These are phyloP conservation scores for Drosophila seclusa DNA, from an alignment of 2,888 invertebrate species.

Conservation along the genomic window DNA sequence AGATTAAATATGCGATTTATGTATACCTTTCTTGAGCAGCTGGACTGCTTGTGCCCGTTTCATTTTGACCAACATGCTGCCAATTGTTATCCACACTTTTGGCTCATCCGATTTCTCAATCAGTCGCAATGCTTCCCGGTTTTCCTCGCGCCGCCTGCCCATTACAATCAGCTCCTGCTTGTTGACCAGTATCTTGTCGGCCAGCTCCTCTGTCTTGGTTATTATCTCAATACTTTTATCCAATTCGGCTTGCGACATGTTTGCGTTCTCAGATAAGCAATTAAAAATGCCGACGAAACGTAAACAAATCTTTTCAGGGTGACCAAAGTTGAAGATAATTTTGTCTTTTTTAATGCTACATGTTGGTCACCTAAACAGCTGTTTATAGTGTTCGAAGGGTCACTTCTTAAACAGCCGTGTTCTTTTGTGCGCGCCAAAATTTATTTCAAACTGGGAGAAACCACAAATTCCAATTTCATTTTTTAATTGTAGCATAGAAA, in stretches of 20 bases:
- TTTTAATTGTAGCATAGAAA: not conserved
- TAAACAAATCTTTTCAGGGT: slow-evolving; percentile 37
- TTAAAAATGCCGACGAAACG: slow-evolving; percentile 14
- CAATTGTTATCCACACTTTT: slow-evolving; percentile 84
- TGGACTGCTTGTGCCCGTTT: slow-evolving; percentile 76
- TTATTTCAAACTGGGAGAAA: not conserved
- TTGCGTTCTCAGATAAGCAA: not conserved
- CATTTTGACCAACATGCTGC: slow-evolving; percentile 83
- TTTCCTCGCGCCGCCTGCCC: slow-evolving; percentile 83
- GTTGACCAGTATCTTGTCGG: slow-evolving; percentile 83
- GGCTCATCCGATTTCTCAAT: slow-evolving; percentile 77
- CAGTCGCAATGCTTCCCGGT: slow-evolving; percentile 82
- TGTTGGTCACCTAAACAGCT: slow-evolving; percentile 38
- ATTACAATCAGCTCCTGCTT: slow-evolving; percentile 82
- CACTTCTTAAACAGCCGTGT: not conserved
- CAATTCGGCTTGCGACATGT: slow-evolving; percentile 54
- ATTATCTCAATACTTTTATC: slow-evolving; percentile 82
- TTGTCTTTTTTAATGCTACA: not conserved
- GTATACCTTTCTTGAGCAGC: slow-evolving; percentile 81
- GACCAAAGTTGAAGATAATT: slow-evolving; percentile 20
- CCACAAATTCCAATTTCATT: fast-evolving
- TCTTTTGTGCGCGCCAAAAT: not conserved
- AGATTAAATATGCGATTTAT: not conserved
- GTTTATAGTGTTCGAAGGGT: not conserved
- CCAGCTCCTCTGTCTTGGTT: slow-evolving; percentile 81